phyloP scores from a whole-genome alignment of 2,113 vertebrate genomes.

The Toxostoma redivivum region DNA sequence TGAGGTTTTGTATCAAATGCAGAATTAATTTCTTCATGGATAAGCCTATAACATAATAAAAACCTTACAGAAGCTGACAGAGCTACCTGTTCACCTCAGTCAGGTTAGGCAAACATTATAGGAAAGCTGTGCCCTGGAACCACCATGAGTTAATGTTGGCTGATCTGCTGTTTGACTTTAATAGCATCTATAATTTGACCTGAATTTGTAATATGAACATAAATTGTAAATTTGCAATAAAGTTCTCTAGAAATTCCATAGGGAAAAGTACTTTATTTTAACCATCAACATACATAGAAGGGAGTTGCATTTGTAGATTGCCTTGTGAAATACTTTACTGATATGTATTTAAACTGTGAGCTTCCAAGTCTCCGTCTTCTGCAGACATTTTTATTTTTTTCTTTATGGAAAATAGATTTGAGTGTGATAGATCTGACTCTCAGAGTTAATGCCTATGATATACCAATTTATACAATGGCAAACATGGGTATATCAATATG shows the following conservation, averaged over 20 bases:
- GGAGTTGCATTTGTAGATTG: not conserved
- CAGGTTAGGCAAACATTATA: not conserved
- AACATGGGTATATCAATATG: rapidly evolving
- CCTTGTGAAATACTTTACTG: not conserved
- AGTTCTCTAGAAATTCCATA: not conserved
- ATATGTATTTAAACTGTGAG: not conserved
- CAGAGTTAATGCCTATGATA: not conserved
- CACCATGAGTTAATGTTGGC: not conserved
- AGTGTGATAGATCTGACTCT: not conserved
- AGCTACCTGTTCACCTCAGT: not conserved
- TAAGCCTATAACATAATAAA: not conserved
- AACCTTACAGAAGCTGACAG: not conserved
- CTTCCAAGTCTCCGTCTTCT: not conserved
- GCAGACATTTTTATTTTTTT: not conserved
- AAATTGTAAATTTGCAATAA: not conserved
- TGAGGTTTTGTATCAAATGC: not conserved
- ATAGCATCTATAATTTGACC: not conserved
- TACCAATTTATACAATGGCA: not conserved
- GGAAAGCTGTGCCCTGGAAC: not conserved
- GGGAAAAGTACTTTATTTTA: not conserved
- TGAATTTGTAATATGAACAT: not conserved
- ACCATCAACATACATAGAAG: not conserved
- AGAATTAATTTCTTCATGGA: not conserved
- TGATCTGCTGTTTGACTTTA: not conserved
- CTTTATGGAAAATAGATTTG: not conserved